Evolutionary conservation across 2,113 vertebrate species (phyloP), one percentile per base, ranked within the genome.

Genomic region (Hepsetus odoe): DNA sequence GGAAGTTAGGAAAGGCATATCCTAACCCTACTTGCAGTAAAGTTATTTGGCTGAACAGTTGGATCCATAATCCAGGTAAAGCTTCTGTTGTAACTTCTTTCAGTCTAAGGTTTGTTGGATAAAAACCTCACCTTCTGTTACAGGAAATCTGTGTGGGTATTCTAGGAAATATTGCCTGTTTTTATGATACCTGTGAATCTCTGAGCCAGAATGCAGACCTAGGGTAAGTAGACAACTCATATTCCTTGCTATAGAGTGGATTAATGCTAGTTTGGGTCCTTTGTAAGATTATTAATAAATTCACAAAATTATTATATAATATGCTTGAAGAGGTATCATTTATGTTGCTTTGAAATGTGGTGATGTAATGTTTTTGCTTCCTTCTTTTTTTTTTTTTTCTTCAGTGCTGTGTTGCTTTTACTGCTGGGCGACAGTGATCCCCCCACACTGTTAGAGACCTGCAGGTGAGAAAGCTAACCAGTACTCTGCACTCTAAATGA

Each of bases 71-170:
- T 35, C 6, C 32, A 20, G 32, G n/a, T 12, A 22, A 33, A n/a
- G 32, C 14, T n/a, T 0, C 32, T 38, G 61, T 2, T 38, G 2
- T 65, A 16, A 22, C 11, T 59, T 8, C 49, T 22, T 49, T 44
- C 0, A 24, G 7, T 24, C 1, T 14, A 49, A 5, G 13, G n/a
- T 22, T 46, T 44, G 26, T 74, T 55, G 20, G 2, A 8, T 49
- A 22, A 53, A n/a, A 20, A 26, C 8, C 40, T 18, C 33, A 66
- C 30, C 6, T 26, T 82, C 30, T 84, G 24, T 72, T 82, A 40
- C 88, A 99, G 98, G 98, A 99, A 91, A 98, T 99, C 65, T 97
- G 97, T 83, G 95, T 99, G 71, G 98, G 97, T 84, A 98, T 99
- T 88, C 91, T 99, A 42, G 98, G 96, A 24, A 99, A 99, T 76